phyloP scores from a whole-genome alignment of 2,113 vertebrate genomes.

The Atrichornis clamosus region DNA sequence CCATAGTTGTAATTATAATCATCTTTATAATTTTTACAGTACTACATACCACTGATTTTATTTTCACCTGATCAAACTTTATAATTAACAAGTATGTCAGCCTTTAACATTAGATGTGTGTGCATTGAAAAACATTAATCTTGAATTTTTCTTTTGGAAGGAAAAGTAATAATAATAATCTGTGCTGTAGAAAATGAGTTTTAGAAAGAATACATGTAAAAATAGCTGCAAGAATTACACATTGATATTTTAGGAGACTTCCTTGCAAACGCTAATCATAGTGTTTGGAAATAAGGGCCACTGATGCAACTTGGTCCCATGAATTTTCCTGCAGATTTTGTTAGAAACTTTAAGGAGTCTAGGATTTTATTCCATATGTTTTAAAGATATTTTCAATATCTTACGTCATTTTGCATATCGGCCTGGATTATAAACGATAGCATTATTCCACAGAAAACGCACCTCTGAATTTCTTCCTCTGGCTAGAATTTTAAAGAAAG shows the following conservation, averaged over 20 bases:
- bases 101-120: background rate
- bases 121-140: background rate
- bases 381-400: background rate
- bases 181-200: background rate
- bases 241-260: background rate
- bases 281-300: background rate
- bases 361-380: background rate
- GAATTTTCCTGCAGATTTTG: background rate
- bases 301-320: background rate
- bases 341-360: background rate
- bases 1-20: background rate
- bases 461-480: slow-evolving; percentile 20
- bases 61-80: background rate
- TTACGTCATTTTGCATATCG: background rate
- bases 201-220: background rate
- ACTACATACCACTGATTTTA: background rate
- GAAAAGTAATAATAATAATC: background rate
- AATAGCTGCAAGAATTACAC: background rate
- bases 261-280: background rate
- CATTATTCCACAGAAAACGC: background rate
- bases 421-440: background rate
- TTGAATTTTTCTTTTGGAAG: background rate
- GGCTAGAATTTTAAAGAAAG: slow-evolving; percentile 27
- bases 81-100: background rate
- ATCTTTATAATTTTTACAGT: background rate